Base-by-base conservation (phyloP, 2,888 invertebrate species). In the Andrena chrysosceles region DNA sequence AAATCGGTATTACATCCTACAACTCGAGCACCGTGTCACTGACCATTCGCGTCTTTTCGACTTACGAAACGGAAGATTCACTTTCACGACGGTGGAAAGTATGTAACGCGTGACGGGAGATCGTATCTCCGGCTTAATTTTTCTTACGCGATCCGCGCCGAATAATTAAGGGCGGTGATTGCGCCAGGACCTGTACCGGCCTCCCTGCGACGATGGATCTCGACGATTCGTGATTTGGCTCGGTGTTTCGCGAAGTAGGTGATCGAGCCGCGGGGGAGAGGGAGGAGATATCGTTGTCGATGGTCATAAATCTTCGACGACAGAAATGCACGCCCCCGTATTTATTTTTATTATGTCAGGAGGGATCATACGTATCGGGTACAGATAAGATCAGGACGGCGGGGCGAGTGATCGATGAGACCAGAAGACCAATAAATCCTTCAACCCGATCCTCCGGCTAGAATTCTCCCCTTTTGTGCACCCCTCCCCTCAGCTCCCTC, bases 81-180 rank as follows among this genome's bases (percentile, higher is more conserved):
- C 87, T 88, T 87, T 88, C 88, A 74, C 88, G 83, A 1, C 79
- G 81, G 66, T 85, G 74, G 86, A 85, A 85, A 86, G 78, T 16
- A 42, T 5, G 42, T 80, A 67, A 87, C 84, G 71, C 72, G 73
- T 76, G 67, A 63, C 79, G 56, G 33, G n/a, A 60, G 79, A 82
- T 82, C 33, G 23, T 86, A 82, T 84, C 87, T 75, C 48, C 6
- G 67, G 31, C 2, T 77, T 77, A 67, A 84, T 77, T 84, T 84
- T 73, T 78, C 52, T 68, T 66, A 59, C 87, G 72, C 48, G 62
- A 68, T 35, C 26, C 49, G 23, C 29, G 26, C 8, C 29, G 74
- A 70, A 74, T 74, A 86, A 86, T 84, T 79, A 86, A 77, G 67
- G 59, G 60, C 29, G 60, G 62, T 29, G 71, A 71, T 75, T 66